Evolutionary conservation across 92 coral and sea anemone genomes (phyloP).

Genomic region (Pocillopora meandrina): DNA sequence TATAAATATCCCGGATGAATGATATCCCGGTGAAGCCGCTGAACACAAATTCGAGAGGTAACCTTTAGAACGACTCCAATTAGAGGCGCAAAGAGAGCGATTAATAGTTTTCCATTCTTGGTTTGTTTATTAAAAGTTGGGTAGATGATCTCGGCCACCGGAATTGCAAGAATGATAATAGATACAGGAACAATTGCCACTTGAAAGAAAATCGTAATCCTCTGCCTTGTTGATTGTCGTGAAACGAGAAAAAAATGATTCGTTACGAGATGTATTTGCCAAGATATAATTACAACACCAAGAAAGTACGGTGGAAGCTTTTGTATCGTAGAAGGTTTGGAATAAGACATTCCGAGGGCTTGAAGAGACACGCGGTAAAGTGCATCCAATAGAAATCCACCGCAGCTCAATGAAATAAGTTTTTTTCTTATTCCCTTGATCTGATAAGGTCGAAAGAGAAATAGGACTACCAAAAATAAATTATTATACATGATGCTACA

Average conservation of each 20-base stretch:
- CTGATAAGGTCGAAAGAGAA: not conserved
- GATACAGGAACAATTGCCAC: not conserved
- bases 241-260: too few species aligned
- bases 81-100: slow-evolving; percentile 16
- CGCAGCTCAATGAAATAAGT: too few species aligned
- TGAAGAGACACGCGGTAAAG: too few species aligned
- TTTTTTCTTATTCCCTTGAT: too few species aligned
- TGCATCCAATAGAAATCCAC: too few species aligned
- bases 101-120: slow-evolving; percentile 1
- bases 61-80: slow-evolving; percentile 5
- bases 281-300: not conserved
- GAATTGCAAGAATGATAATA: not conserved
- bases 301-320: not conserved
- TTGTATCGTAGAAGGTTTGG: not conserved
- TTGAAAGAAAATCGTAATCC: not conserved
- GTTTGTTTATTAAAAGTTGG: not conserved
- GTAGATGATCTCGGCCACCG: not conserved
- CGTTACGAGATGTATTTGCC: not conserved
- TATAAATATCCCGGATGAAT: slow-evolving; percentile 26
- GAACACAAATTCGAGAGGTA: slow-evolving; percentile 2
- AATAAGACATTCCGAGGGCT: not conserved
- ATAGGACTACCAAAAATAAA: too few species aligned
- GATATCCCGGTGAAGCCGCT: not conserved
- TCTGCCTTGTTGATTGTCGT: not conserved
- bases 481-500: too few species aligned